Percentiles rank a stretch among this genome's conserved stretches.
Evolutionary conservation across 2,113 vertebrate species (phyloP).

Genomic region (Dinomys branickii): DNA sequence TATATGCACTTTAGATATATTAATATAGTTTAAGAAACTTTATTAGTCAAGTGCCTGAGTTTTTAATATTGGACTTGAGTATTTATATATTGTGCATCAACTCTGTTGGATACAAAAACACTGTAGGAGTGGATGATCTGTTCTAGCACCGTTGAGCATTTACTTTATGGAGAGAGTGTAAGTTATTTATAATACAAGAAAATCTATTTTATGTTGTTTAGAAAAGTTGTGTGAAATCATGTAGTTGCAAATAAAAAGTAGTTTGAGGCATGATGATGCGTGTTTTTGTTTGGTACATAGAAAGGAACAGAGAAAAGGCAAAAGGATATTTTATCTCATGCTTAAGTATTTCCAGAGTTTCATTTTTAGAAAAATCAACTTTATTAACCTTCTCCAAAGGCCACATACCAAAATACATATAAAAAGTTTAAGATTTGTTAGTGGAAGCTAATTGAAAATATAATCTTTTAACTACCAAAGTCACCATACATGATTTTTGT

Average conservation of each 20-base stretch:
- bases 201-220: slow-evolving; percentile 75
- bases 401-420: slow-evolving; percentile 30
- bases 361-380: slow-evolving; percentile 41
- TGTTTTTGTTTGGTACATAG: slow-evolving; percentile 76
- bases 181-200: slow-evolving; percentile 78
- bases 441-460: slow-evolving; percentile 53
- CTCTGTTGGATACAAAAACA: slow-evolving; percentile 77
- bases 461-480: slow-evolving; percentile 18
- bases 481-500: slow-evolving; percentile 12
- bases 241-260: slow-evolving; percentile 82
- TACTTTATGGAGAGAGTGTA: slow-evolving; percentile 71
- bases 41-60: slow-evolving; percentile 84
- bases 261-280: slow-evolving; percentile 82
- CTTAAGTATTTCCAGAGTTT: slow-evolving; percentile 20
- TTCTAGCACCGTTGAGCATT: slow-evolving; percentile 77
- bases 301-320: slow-evolving; percentile 63
- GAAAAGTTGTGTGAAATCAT: slow-evolving; percentile 82
- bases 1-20: slow-evolving; percentile 83
- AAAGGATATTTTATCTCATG: slow-evolving; percentile 31
- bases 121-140: slow-evolving; percentile 72
- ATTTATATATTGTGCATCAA: slow-evolving; percentile 83
- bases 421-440: slow-evolving; percentile 47
- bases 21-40: slow-evolving; percentile 81
- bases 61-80: slow-evolving; percentile 82
- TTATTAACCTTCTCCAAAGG: slow-evolving; percentile 58